A percentile compares a stretch with the other conserved stretches of the same genome.
Evolutionary conservation across 1,140 invertebrate genomes (phyloP).

Genomic region (Ceratosolen solmsi): DNA sequence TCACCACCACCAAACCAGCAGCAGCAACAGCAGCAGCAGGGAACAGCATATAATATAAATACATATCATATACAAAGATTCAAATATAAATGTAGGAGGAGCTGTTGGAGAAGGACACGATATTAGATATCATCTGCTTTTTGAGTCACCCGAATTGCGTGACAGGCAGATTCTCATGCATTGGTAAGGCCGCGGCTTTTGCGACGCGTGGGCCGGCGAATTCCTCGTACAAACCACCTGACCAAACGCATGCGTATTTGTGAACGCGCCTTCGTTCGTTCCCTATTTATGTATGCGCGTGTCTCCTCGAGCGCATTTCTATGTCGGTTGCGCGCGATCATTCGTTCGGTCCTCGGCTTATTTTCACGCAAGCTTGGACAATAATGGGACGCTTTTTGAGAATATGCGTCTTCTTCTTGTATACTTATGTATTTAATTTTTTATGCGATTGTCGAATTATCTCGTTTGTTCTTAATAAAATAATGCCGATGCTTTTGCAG

Average conservation of each 20-base stretch:
- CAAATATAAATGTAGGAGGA: neutral
- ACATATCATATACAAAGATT: neutral
- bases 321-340: neutral
- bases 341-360: neutral
- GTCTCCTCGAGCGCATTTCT: neutral
- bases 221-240: conserved; percentile 51
- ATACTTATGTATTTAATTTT: no score
- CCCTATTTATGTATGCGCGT: neutral
- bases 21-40: no score
- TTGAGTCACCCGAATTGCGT: conserved; percentile 50
- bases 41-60: neutral
- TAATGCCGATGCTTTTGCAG: neutral
- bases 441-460: neutral
- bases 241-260: conserved; percentile 20
- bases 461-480: neutral
- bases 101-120: neutral
- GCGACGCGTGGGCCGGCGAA: conserved; percentile 50
- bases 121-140: conserved; percentile 26
- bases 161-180: conserved; percentile 49
- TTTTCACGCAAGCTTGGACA: neutral
- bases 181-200: neutral
- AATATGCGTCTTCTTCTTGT: neutral
- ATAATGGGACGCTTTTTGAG: neutral
- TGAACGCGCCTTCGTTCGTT: neutral
- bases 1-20: no score